phyloP scores from a whole-genome alignment of 2,888 invertebrate genomes.

The Kryphioiulus occultus region DNA sequence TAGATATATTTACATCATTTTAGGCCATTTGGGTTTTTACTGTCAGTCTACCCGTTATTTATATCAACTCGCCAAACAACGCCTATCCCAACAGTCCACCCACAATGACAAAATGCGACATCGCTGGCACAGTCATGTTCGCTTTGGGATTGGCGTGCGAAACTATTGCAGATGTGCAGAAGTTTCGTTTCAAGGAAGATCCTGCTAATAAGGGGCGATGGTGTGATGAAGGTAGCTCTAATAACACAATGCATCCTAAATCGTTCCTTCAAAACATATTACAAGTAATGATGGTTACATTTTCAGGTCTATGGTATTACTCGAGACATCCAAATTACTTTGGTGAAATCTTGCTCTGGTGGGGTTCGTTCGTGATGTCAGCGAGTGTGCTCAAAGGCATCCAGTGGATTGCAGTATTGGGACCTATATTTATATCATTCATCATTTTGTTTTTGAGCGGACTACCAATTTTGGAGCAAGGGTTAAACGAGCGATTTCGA shows the following conservation, averaged over 20 bases:
- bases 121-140: conserved; percentile 84
- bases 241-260: neutral
- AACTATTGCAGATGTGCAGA: conserved; percentile 90
- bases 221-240: conserved; percentile 81
- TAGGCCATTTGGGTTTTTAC: conserved; percentile 82
- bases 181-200: conserved; percentile 88
- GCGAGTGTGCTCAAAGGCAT: conserved; percentile 82
- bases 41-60: conserved; percentile 89
- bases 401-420: conserved; percentile 86
- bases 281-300: neutral
- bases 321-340: conserved; percentile 95
- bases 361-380: conserved; percentile 90
- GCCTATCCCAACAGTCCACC: conserved; percentile 52
- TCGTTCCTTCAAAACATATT: neutral
- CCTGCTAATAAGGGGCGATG: conserved; percentile 88
- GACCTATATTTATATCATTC: conserved; percentile 84
- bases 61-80: conserved; percentile 77
- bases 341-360: conserved; percentile 92
- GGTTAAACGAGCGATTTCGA: conserved; percentile 86
- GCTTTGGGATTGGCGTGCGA: conserved; percentile 85
- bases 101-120: conserved; percentile 86
- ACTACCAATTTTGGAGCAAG: conserved; percentile 85
- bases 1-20: conserved; percentile 45
- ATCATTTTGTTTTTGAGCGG: conserved; percentile 91
- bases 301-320: conserved; percentile 78